Percentiles rank a stretch among this genome's conserved stretches.
phyloP scores from a whole-genome alignment of 2,888 invertebrate genomes.

The Ferrisia virgata region DNA sequence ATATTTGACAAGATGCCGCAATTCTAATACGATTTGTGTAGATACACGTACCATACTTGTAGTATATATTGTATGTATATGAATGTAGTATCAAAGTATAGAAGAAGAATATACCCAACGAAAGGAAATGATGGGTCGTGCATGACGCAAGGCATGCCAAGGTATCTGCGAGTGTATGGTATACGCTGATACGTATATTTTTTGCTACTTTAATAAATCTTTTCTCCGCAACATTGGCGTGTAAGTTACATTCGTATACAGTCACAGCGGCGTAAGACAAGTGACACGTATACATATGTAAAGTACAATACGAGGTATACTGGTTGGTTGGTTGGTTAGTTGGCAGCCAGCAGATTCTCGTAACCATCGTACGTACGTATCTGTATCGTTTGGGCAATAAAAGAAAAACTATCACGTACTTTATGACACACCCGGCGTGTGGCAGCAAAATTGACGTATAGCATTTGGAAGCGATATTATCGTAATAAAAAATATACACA shows the following conservation, averaged over 20 bases:
- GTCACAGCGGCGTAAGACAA: not conserved
- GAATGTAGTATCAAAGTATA: no score
- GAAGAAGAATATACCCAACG: not conserved
- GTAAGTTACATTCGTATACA: not conserved
- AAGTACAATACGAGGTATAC: not conserved
- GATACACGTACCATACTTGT: no score
- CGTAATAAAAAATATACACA: conserved; percentile 37
- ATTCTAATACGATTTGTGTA: conserved; percentile 11
- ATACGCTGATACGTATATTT: not conserved
- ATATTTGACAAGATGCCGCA: conserved; percentile 25
- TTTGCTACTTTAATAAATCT: conserved; percentile 26
- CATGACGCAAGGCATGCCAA: no score
- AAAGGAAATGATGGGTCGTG: not conserved
- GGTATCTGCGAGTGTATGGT: not conserved
- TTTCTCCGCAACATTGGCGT: not conserved
- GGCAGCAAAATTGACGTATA: conserved; percentile 33
- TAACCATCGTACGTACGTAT: not conserved
- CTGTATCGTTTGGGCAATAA: not conserved
- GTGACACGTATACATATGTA: not conserved
- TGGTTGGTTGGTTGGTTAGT: no score
- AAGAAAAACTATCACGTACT: conserved; percentile 40
- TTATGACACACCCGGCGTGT: conserved; percentile 20
- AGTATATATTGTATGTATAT: no score
- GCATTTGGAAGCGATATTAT: conserved; percentile 29
- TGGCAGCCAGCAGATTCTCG: not conserved